Base-by-base conservation (phyloP, 2,888 invertebrate genomes). In the Mythimna loreyi region DNA sequence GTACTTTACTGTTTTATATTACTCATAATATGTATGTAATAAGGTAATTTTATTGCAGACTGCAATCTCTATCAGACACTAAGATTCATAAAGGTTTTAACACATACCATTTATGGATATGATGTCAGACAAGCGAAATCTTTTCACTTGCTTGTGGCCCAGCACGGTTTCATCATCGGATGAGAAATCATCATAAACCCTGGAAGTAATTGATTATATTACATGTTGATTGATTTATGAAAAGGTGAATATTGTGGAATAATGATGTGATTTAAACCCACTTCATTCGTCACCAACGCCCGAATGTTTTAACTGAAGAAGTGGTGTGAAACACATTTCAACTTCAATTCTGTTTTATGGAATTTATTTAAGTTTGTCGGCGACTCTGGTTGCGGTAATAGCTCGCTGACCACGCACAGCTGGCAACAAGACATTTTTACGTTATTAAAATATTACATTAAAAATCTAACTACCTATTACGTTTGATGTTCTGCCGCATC, bases 401-500 rank as follows among this genome's bases (percentile, higher is more conserved):
- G 4, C 33, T 33, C 55, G 33, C 6, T 55, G 55, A 33, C n/a
- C 21, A 40, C n/a, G 11, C 28, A 19, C 40, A n/a, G 13, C 43
- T 57, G 28, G 16, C 11, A 21, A 23, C 57, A 67, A 68, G 8
- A 50, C 21, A 43, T 43, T 19, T 70, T 50, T 25, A 70, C 92
- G 93, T 94, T 93, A 93, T 93, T 92, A 6, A 30, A 43, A 69
- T 16, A 49, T 30, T 28, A 28, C 4, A 28, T 28, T 90, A 90
- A 87, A 90, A 89, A 91, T 91, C 92, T 13, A 28, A 40, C 91
- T 85, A 96, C 96, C 96, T 96, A 92, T 94, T 92, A 88, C 96
- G 92, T 90, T 96, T 96, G 88, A 91, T 90, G 91, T 89, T 92
- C 82, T 89, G 86, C 83, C 87, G 88, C 72, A 80, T 78, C 73